These are phyloP conservation scores for Huso huso DNA, from an alignment of 2,797 vertebrate species.

Conservation along the genomic window DNA sequence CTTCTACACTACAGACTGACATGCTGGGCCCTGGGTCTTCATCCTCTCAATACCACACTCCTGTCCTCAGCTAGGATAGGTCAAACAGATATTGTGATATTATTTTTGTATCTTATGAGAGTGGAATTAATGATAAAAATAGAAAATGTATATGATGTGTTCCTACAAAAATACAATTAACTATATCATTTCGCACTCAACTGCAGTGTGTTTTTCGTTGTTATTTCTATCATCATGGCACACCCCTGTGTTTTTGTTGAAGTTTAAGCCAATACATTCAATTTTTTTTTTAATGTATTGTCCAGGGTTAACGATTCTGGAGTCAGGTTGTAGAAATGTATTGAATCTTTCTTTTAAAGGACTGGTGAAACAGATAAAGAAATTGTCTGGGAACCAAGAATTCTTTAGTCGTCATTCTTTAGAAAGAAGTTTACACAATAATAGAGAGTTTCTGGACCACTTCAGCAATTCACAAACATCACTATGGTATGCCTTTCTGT, in stretches of 20 bases:
- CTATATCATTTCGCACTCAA: conserved; percentile 26
- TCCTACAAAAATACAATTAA: conserved; percentile 24
- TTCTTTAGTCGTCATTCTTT: no score
- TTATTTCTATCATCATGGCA: conserved; percentile 1
- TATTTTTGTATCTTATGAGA: conserved; percentile 81
- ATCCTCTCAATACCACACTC: conserved; percentile 18
- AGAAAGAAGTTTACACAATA: no score
- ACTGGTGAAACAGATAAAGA: no score
- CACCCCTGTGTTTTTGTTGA: conserved; percentile 19
- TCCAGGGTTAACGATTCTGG: no score
- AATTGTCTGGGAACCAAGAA: no score
- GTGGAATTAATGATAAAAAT: conserved; percentile 49
- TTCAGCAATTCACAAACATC: no score
- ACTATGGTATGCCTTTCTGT: no score
- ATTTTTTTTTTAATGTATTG: no score
- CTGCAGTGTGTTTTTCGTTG: conserved; percentile 37
- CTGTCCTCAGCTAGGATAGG: conserved; percentile 42
- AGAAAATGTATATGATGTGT: conserved; percentile 21
- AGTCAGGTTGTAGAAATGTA: no score
- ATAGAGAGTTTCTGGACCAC: no score
- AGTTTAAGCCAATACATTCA: no score
- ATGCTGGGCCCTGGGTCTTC: conserved; percentile 18
- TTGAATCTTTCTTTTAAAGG: no score
- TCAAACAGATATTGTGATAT: conserved; percentile 65
- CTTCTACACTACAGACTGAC: conserved; percentile 78